A percentile compares a stretch with the other conserved stretches of the same genome.
Conservation (phyloP, 53 echinoderm and acorn worm genomes). For the Stichopus horrens region DNA sequence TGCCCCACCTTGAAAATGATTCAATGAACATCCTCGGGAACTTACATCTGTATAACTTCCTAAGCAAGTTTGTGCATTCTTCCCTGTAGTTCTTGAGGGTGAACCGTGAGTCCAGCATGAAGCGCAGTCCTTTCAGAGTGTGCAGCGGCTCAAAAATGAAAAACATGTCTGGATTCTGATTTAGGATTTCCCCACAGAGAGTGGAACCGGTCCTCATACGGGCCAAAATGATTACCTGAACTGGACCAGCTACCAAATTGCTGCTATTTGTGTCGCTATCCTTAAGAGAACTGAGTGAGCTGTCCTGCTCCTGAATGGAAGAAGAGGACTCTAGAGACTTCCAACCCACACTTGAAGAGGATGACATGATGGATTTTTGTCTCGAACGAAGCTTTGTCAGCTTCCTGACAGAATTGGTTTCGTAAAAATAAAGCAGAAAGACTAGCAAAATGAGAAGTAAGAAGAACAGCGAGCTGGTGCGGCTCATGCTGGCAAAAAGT, state of each 20-base stretch:
- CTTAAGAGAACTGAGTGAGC: not conserved
- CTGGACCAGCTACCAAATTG: not conserved
- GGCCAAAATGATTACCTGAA: conserved; percentile 68
- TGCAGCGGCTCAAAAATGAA: conserved; percentile 88
- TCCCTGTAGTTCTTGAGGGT: conserved; percentile 1
- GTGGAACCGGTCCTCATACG: conserved; percentile 92
- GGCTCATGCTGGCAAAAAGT: not conserved
- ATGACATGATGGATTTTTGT: not conserved
- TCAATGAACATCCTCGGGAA: conserved; percentile 55
- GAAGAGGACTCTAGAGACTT: not conserved
- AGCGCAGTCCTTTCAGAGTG: conserved; percentile 46
- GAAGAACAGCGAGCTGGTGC: not conserved
- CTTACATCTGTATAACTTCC: conserved; percentile 55
- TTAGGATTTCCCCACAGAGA: conserved; percentile 84
- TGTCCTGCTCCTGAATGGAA: not conserved
- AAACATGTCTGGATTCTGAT: conserved; percentile 80
- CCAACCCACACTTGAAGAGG: too few relatives aligned
- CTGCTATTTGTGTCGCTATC: not conserved
- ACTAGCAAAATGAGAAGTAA: not conserved
- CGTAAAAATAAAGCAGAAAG: not conserved
- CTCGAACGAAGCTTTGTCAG: not conserved
- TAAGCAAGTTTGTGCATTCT: conserved; percentile 51
- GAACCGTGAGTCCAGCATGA: not conserved
- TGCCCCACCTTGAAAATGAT: conserved; percentile 59
- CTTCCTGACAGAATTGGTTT: not conserved